Base-by-base conservation (phyloP, 2,888 invertebrate genomes). In the Oscheius onirici region DNA sequence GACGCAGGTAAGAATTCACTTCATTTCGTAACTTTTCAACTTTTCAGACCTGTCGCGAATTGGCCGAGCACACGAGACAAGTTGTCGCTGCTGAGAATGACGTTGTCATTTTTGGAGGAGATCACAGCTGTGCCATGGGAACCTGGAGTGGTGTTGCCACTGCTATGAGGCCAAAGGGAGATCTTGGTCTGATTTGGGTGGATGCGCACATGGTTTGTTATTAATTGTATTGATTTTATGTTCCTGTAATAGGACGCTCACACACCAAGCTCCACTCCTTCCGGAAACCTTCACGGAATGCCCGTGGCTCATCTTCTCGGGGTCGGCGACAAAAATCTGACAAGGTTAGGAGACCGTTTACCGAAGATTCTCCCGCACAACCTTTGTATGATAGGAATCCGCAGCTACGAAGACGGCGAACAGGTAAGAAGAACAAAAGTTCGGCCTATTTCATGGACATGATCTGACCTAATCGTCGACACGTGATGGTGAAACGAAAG, bases 231-330 rank as follows among this genome's bases (percentile, higher is more conserved):
- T 24, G 20, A 69, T 49, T 28, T 46, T 20, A 57, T 55, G 2
- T 52, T 24, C 3, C 20, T 28, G 20, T 24, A 41, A 20, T 49
- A 83, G 80, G 84, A 84, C 57, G 78, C 83, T 11, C 83, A 84
- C 71, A 83, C 83, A 0, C 80, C 81, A 1, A 76, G 73, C 49
- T 77, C 78, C 28, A 79, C 76, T 49, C 75, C 76, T 46, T 79
- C 81, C 5, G 84, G 84, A 17, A 84, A 84, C 70, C 75, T 84
- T 40, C 84, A 84, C 58, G 84, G 84, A 34, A 83, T 83, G 83
- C 84, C 84, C 1, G 81, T 84, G 8, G 81, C 84, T 11, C 84
- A 83, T 78, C 75, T 84, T 20, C 80, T 83, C 20, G 84, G 84
- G 10, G 71, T 72, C 44, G 84, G 84, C 17, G 80, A 84, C 71